Evolutionary conservation across 2,113 vertebrate species (phyloP), one percentile per base, ranked within the genome.

Genomic region (Monopterus albus): DNA sequence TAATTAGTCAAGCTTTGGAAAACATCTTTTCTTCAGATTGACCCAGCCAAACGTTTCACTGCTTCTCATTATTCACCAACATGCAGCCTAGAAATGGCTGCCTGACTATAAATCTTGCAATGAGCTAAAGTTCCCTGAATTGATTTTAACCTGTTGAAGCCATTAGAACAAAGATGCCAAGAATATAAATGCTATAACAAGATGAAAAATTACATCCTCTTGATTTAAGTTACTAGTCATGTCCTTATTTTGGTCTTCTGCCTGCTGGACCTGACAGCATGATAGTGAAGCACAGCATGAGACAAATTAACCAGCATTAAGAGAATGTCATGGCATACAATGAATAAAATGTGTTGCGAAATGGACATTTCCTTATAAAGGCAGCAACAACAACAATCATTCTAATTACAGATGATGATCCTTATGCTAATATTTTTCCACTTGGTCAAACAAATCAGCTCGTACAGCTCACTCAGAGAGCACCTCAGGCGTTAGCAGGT

Each of bases 1-100:
- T 82, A 87, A 91, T 92, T 90, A 91, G 69, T 81, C 69, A 74
- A 67, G 57, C 66, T 82, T 87, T 79, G 72, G 62, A 75, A 66
- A 90, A 79, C 18, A 50, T 65, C 79, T 73, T 86, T 88, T 75
- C 55, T 61, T 81, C 51, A 63, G 39, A 84, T 83, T 84, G 80
- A 85, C 85, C 70, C 20, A 36, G 46, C 50, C 74, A 82, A 89
- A 90, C 67, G 74, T 76, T 85, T 71, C 59, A 12, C 51, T 25
- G 73, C 72, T 71, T 47, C 82, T 87, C 77, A 84, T 86, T 89
- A 87, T 82, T 91, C 85, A 88, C 70, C 65, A 49, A 55, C 80
- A 59, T 72, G 84, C 55, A 74, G 59, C 60, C 51, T 68, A 57
- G 67, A 71, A 85, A 83, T 11, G 15, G 33, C 68, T 33, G 73